These are phyloP conservation scores for Ferrisia virgata DNA, from an alignment of 2,888 invertebrate species.

Conservation along the genomic window DNA sequence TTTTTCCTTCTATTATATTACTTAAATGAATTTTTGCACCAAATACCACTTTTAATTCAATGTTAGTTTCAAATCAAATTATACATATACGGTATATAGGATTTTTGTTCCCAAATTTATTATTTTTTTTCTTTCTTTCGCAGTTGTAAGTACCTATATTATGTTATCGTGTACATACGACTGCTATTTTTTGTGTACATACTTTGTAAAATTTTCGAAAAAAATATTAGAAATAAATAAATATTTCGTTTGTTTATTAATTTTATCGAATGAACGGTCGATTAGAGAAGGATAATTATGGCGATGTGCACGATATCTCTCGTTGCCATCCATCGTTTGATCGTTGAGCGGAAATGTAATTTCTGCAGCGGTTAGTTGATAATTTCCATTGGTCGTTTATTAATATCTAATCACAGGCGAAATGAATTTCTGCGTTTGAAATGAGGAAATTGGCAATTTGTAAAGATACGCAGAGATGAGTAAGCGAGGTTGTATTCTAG, in stretches of 20 bases:
- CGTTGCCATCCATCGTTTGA: not conserved
- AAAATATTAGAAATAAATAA: not conserved
- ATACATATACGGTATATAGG: conserved; percentile 15
- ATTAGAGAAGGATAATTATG: not conserved
- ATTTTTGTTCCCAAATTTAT: conserved; percentile 20
- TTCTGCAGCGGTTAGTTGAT: not conserved
- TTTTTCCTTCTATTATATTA: conserved; percentile 11
- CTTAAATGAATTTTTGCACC: conserved; percentile 20
- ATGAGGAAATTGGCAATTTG: not conserved
- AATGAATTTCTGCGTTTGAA: not conserved
- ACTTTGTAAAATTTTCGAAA: not conserved
- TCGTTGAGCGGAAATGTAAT: not conserved
- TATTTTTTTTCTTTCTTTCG: not conserved
- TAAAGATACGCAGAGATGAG: not conserved
- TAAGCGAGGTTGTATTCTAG: not conserved
- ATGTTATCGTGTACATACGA: not conserved
- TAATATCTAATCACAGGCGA: not conserved
- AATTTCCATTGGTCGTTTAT: not conserved
- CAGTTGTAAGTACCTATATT: too few species aligned
- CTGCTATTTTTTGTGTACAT: not conserved
- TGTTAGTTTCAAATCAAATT: conserved; percentile 32
- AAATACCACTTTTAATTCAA: conserved; percentile 26
- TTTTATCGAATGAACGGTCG: not conserved
- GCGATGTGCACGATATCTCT: not conserved
- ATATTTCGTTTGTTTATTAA: not conserved